Evolutionary conservation across 1,140 invertebrate genomes (phyloP).

Genomic region (Brachionus paranguensis): DNA sequence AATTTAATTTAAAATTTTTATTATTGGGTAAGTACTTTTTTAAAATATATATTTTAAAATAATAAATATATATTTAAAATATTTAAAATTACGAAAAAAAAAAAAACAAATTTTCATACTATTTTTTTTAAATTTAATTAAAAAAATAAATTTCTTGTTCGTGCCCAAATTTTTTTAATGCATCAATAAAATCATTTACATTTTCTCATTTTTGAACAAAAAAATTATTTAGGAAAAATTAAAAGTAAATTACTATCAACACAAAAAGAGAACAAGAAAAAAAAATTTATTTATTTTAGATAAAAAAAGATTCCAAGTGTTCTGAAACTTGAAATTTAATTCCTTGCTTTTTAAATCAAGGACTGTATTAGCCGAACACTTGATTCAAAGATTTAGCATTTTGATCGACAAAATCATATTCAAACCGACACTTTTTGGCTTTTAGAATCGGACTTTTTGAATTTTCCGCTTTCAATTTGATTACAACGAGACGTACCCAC

Average conservation of each 20-base stretch:
- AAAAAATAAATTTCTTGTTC: background rate
- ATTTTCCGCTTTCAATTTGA: slow-evolving; percentile 14
- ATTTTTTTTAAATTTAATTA: background rate
- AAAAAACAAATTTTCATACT: background rate
- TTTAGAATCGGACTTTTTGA: slow-evolving; percentile 2
- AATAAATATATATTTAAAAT: background rate
- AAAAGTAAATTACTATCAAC: background rate
- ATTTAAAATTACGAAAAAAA: background rate
- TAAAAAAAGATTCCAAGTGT: background rate
- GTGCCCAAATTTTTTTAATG: background rate
- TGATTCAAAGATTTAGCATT: background rate
- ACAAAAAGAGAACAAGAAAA: background rate
- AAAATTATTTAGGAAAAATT: background rate
- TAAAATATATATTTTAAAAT: background rate
- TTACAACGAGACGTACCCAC: background rate
- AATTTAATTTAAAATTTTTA: background rate
- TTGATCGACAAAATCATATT: background rate
- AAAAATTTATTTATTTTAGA: background rate
- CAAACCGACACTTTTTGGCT: background rate
- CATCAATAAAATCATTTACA: background rate
- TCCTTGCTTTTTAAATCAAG: background rate
- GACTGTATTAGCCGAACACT: background rate
- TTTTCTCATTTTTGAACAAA: background rate
- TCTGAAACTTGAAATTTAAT: background rate
- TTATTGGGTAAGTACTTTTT: background rate